phyloP scores from a whole-genome alignment of 2,888 invertebrate species.

The Himalopsyche tibetana region DNA sequence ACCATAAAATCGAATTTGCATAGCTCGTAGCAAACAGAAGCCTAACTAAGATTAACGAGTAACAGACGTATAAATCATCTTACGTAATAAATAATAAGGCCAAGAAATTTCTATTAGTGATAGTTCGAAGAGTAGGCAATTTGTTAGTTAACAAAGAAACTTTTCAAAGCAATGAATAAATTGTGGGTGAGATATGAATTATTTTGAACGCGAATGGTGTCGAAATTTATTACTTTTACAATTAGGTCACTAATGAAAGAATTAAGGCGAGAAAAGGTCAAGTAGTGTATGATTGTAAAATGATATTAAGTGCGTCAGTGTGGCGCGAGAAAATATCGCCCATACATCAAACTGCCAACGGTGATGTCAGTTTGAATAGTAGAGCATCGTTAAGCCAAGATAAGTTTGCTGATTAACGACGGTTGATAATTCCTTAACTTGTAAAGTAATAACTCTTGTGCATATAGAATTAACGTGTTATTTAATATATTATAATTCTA shows the following conservation, averaged over 20 bases:
- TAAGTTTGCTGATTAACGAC: too few relatives aligned
- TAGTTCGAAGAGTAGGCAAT: not conserved
- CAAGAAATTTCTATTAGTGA: not conserved
- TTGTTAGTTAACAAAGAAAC: not conserved
- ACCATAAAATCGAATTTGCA: not conserved
- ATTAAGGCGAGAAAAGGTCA: conserved; percentile 40
- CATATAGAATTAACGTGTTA: too few relatives aligned
- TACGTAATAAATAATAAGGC: not conserved
- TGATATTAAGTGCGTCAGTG: not conserved
- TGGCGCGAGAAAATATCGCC: too few relatives aligned
- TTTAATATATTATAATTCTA: too few relatives aligned
- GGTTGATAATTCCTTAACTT: too few relatives aligned
- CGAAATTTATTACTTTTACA: not conserved
- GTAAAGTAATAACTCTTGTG: too few relatives aligned
- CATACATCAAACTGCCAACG: too few relatives aligned
- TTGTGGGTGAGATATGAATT: not conserved
- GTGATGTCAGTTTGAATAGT: too few relatives aligned
- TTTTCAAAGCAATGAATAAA: not conserved
- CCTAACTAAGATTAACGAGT: not conserved
- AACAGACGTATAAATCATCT: not conserved
- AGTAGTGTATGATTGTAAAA: conserved; percentile 7
- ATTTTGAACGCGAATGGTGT: not conserved
- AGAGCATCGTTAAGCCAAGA: too few relatives aligned
- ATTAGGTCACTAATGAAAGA: conserved; percentile 16
- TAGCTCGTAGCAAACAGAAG: not conserved